Conservation (phyloP, 2,888 invertebrate species). For the Stegana nigrithorax region DNA sequence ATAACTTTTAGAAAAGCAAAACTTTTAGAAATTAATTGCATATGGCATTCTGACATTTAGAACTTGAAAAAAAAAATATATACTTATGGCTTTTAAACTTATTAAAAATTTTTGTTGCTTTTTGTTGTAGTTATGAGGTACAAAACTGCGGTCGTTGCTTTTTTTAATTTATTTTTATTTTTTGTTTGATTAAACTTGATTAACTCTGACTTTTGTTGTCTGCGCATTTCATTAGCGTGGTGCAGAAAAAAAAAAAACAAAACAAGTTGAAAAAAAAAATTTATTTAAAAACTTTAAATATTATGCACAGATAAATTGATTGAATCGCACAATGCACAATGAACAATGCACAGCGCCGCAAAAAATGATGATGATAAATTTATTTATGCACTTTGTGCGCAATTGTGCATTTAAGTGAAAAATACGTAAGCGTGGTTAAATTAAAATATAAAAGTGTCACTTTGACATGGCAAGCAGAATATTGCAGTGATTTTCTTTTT, state of each 20-base stretch:
- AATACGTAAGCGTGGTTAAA: not conserved
- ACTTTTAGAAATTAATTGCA: too few relatives aligned
- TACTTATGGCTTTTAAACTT: too few relatives aligned
- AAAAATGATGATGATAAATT: not conserved
- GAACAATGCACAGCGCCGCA: not conserved
- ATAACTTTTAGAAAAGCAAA: too few relatives aligned
- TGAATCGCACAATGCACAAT: not conserved
- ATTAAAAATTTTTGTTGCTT: too few relatives aligned
- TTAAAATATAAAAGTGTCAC: slow-evolving; percentile 12
- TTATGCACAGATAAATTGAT: not conserved
- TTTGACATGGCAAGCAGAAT: not conserved
- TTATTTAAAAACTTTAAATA: not conserved
- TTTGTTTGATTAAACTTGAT: slow-evolving; percentile 40
- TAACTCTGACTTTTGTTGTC: slow-evolving; percentile 55
- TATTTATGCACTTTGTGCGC: not conserved
- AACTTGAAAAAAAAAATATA: too few relatives aligned
- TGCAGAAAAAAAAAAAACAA: slow-evolving; percentile 9
- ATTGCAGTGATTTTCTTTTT: too few relatives aligned
- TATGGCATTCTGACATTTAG: too few relatives aligned
- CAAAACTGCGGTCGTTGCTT: too few relatives aligned
- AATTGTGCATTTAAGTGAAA: not conserved
- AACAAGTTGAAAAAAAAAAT: too few relatives aligned
- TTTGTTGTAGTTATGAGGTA: too few relatives aligned
- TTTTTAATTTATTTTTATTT: not conserved
- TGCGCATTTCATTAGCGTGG: slow-evolving; percentile 47